Base-by-base conservation (phyloP, 2,113 vertebrate genomes). In the Muscicapa adusta region DNA sequence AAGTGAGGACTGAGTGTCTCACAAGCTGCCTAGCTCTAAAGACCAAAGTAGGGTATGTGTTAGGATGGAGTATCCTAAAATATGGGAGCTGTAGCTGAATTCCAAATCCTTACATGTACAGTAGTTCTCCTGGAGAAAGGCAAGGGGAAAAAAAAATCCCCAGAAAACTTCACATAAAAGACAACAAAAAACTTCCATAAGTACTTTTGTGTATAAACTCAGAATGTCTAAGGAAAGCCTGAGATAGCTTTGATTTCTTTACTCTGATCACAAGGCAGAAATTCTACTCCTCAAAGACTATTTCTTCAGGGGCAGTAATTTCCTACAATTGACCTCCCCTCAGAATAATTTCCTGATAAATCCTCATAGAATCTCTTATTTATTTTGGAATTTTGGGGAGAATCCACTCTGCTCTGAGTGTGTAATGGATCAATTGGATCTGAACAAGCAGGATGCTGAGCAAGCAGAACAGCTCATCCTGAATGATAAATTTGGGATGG, bases 291-390 rank as follows among this genome's bases (percentile, higher is more conserved):
- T 34, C 31, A 43, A 80, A 57, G 6, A 28, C 6, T 14, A 14
- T 34, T 91, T 63, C 54, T 38, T 58, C 34, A 68, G 77, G 9
- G 19, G 3, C 1, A 3, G 5, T 77, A 3, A 51, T 56, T 63
- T 60, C 48, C 80, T 31, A 51, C 8, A 42, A 36, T 1, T 11
- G 0, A 61, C 31, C 57, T 70, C n/a, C 10, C 40, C 60, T 89
- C 36, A 38, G 48, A 68, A 28, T 20, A 12, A 61, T 61, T 65
- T 31, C 28, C 34, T n/a, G 31, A 42, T 28, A 36, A 60, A 43
- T 18, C 3, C 42, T 56, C 0, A 0, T 0, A 13, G 45, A 7
- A 40, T 5, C 83, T 29, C 36, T 70, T 56, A 24, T n/a, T 53
- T 34, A 14, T 34, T 48, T 61, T 15, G 1, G 22, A 33, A 10